These are phyloP conservation scores for Bradysia coprophila DNA, from an alignment of 1,140 invertebrate species.

Conservation along the genomic window DNA sequence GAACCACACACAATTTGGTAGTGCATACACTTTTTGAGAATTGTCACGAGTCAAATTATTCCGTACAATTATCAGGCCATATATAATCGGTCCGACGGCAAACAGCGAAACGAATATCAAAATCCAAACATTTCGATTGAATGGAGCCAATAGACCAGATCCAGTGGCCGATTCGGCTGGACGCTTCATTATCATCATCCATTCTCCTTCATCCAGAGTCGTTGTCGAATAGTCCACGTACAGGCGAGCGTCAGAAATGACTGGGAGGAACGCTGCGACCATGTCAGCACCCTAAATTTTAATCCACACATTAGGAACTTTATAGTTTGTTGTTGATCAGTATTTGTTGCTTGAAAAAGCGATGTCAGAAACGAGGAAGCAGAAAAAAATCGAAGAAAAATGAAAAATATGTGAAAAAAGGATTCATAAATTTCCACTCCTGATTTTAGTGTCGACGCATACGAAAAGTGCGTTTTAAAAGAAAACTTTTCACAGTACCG, in stretches of 20 bases:
- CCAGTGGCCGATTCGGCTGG: conserved; percentile 64
- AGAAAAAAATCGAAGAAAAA: not conserved
- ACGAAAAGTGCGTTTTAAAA: not conserved
- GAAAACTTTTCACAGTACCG: conserved; percentile 27
- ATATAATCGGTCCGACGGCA: conserved; percentile 58
- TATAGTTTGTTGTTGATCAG: not conserved
- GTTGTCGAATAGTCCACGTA: conserved; percentile 38
- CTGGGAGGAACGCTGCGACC: conserved; percentile 54
- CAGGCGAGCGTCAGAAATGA: conserved; percentile 33
- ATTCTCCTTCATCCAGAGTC: conserved; percentile 48
- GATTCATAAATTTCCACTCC: too few species aligned
- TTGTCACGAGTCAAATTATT: conserved; percentile 30
- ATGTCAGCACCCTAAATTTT: conserved; percentile 47
- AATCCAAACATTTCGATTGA: conserved; percentile 56
- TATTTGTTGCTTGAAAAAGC: not conserved
- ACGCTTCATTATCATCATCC: conserved; percentile 58
- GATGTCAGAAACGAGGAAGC: not conserved
- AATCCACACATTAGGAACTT: conserved; percentile 1
- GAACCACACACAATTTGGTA: conserved; percentile 63
- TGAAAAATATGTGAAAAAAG: too few species aligned
- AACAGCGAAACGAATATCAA: conserved; percentile 51
- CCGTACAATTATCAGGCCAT: conserved; percentile 45
- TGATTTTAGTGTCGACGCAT: conserved; percentile 1
- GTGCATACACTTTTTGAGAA: conserved; percentile 32
- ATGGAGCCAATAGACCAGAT: conserved; percentile 62